These are phyloP conservation scores for Dolichopus griseipennis DNA, from an alignment of 2,888 invertebrate species.

Conservation along the genomic window DNA sequence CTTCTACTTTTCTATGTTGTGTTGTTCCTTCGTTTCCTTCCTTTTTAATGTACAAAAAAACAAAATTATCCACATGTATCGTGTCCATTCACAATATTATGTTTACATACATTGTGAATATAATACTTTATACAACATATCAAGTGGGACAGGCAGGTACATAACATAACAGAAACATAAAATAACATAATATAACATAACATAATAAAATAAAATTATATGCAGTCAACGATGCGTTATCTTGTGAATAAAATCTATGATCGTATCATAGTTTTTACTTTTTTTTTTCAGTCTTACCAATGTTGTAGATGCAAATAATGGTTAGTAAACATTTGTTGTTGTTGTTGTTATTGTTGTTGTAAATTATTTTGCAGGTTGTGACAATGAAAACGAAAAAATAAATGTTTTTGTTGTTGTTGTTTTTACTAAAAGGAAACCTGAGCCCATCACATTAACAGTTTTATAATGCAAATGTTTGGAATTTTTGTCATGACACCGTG, in stretches of 20 bases:
- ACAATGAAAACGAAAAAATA: not conserved
- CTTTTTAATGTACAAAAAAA: no score
- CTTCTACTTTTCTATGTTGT: no score
- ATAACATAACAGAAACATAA: no score
- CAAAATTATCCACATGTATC: no score
- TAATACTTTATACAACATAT: no score
- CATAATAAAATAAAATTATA: not conserved
- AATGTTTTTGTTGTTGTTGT: not conserved
- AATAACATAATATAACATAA: no score
- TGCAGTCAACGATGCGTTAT: constrained; percentile 4
- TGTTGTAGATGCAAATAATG: not conserved
- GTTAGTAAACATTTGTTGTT: not conserved
- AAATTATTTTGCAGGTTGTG: not conserved
- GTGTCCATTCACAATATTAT: no score
- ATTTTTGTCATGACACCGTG: not conserved
- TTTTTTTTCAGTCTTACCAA: not conserved
- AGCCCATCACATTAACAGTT: not conserved
- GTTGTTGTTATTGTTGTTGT: no score
- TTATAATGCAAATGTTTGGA: not conserved
- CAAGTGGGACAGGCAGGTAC: no score
- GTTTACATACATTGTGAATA: no score
- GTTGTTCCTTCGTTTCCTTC: no score
- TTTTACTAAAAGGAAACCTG: not conserved
- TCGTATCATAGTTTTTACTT: not conserved
- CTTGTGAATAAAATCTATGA: constrained; percentile 1